These are phyloP conservation scores for Eupsilia transversa DNA, from an alignment of 2,888 invertebrate genomes.

Conservation along the genomic window DNA sequence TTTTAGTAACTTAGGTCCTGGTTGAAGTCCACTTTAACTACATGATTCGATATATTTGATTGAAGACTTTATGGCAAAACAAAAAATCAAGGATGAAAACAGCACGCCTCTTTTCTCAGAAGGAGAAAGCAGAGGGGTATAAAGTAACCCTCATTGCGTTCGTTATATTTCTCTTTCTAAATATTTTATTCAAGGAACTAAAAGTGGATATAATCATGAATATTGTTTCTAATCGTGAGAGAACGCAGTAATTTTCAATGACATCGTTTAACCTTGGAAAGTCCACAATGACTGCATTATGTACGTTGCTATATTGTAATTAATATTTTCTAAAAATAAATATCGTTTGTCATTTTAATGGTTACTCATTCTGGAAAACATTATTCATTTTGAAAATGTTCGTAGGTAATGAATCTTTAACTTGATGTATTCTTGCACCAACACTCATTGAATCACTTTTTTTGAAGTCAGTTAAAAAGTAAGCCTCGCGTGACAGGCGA, in stretches of 20 bases:
- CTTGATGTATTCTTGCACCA: not conserved
- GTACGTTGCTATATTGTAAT: slow-evolving; percentile 8
- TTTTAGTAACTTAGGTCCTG: slow-evolving; percentile 16
- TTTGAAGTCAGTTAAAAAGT: not conserved
- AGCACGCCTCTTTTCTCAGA: not conserved
- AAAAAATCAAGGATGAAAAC: not conserved
- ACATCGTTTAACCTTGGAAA: slow-evolving; percentile 38
- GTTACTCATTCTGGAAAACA: not conserved
- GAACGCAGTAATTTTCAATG: slow-evolving; percentile 19
- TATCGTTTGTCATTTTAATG: not conserved
- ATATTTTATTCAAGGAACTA: slow-evolving; percentile 20
- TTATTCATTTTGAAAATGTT: not conserved
- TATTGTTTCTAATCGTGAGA: slow-evolving; percentile 33
- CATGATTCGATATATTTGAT: slow-evolving; percentile 19
- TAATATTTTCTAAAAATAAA: slow-evolving; percentile 30
- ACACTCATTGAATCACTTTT: not conserved
- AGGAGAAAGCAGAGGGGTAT: not conserved
- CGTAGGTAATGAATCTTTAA: not conserved
- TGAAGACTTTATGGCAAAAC: not conserved
- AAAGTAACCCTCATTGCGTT: not conserved
- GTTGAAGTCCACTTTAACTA: slow-evolving; percentile 48
- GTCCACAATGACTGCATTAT: slow-evolving; percentile 33
- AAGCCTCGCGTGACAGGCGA: not conserved
- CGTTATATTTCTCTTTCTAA: not conserved
- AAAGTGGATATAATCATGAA: slow-evolving; percentile 8